Evolutionary conservation across 2,888 invertebrate genomes (phyloP).

Genomic region (Nemapogon koenigi): DNA sequence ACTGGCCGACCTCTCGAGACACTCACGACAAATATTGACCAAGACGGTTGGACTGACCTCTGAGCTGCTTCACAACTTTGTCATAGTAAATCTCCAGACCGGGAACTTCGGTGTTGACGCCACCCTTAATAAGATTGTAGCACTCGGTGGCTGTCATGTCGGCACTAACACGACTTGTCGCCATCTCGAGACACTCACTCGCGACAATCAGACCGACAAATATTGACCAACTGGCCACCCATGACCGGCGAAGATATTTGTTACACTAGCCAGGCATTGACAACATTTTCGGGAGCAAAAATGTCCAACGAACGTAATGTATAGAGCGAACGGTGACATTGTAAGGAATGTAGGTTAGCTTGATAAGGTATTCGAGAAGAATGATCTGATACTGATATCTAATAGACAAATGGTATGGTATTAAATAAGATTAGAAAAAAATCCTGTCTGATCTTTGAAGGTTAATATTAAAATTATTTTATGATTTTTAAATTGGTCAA

Average conservation of each 20-base stretch:
- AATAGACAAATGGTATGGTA: too few relatives aligned
- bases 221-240: slow-evolving; percentile 22
- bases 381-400: too few relatives aligned
- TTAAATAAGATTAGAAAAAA: too few relatives aligned
- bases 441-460: too few relatives aligned
- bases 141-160: slow-evolving; percentile 60
- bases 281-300: slow-evolving; percentile 2
- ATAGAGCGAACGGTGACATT: not conserved
- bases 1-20: too few relatives aligned
- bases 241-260: slow-evolving; percentile 54
- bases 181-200: slow-evolving; percentile 4
- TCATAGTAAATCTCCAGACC: slow-evolving; percentile 65
- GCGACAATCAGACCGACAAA: slow-evolving; percentile 60
- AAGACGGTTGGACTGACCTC: slow-evolving; percentile 61
- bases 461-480: too few relatives aligned
- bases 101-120: slow-evolving; percentile 56
- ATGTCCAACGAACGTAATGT: not conserved
- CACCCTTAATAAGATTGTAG: slow-evolving; percentile 56
- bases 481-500: too few relatives aligned
- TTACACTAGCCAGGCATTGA: slow-evolving; percentile 50
- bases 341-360: not conserved
- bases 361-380: too few relatives aligned
- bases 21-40: too few relatives aligned
- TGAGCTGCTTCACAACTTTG: slow-evolving; percentile 61
- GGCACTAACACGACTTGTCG: slow-evolving; percentile 20